phyloP scores from a whole-genome alignment of 2,113 vertebrate genomes.

The Heterocephalus glaber region DNA sequence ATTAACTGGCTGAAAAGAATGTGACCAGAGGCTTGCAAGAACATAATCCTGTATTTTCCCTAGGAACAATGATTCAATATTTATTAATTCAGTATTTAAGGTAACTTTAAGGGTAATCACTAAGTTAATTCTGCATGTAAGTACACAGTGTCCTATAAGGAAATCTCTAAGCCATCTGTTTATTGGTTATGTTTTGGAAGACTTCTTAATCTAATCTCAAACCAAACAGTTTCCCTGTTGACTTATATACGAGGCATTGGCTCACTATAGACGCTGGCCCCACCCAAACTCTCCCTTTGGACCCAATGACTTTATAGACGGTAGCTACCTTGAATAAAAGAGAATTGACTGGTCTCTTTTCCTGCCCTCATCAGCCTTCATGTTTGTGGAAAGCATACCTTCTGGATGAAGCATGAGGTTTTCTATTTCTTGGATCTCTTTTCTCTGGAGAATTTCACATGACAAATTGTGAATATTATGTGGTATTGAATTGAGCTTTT shows the following conservation, averaged over 20 bases:
- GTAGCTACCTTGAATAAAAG: background rate
- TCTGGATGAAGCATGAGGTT: background rate
- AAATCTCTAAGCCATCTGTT: conserved; percentile 30
- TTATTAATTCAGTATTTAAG: background rate
- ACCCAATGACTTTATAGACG: background rate
- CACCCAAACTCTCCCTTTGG: background rate
- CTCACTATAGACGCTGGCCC: background rate
- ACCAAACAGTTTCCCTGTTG: conserved; percentile 25
- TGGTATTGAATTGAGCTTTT: conserved; percentile 29
- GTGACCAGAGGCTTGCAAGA: conserved; percentile 6
- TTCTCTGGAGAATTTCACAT: conserved; percentile 34
- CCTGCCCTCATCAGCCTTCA: background rate
- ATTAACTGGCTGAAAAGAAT: background rate
- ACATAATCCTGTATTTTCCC: background rate
- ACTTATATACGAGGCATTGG: background rate
- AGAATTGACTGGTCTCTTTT: background rate
- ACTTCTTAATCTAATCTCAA: background rate
- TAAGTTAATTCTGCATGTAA: background rate
- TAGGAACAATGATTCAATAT: background rate
- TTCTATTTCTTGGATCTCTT: background rate
- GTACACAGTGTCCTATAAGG: background rate
- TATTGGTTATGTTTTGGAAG: conserved; percentile 3
- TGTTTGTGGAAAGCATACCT: background rate
- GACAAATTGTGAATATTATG: background rate
- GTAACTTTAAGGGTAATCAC: background rate